phyloP scores from a whole-genome alignment of 2,888 invertebrate species.

The Rhodophaea formosa region DNA sequence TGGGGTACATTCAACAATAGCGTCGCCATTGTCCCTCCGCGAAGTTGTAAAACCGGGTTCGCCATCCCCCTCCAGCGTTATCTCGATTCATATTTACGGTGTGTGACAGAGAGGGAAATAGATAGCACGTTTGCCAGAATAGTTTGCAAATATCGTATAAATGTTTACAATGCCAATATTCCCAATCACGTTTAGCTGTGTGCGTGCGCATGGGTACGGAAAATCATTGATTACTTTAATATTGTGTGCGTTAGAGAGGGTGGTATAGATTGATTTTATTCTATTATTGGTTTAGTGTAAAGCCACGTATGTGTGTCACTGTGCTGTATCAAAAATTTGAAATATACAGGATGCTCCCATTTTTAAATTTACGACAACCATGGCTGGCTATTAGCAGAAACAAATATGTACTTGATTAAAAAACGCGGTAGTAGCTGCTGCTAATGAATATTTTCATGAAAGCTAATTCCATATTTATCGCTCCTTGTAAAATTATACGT shows the following conservation, averaged over 20 bases:
- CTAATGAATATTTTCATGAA: no score
- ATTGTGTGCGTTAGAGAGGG: conserved; percentile 68
- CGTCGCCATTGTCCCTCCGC: conserved; percentile 74
- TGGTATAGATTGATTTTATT: conserved; percentile 79
- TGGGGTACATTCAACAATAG: conserved; percentile 80
- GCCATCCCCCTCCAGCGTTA: conserved; percentile 50
- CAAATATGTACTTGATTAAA: no score
- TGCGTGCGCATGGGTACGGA: conserved; percentile 50
- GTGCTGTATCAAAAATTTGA: conserved; percentile 63
- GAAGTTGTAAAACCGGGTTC: conserved; percentile 65
- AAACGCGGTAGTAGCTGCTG: no score
- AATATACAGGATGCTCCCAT: conserved; percentile 45
- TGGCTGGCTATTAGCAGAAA: no score
- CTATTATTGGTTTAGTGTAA: conserved; percentile 80
- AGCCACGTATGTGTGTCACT: conserved; percentile 80
- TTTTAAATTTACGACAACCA: no score
- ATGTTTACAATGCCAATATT: conserved; percentile 79
- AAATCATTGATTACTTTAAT: conserved; percentile 62
- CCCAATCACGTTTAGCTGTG: conserved; percentile 53
- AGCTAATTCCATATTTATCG: no score
- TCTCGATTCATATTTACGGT: conserved; percentile 28
- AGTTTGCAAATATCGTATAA: conserved; percentile 73
- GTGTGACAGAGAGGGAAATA: conserved; percentile 53
- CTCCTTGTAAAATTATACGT: no score
- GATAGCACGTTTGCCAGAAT: conserved; percentile 53